Evolutionary conservation across 2,888 invertebrate genomes (phyloP).

Genomic region (Nasonia oneida): DNA sequence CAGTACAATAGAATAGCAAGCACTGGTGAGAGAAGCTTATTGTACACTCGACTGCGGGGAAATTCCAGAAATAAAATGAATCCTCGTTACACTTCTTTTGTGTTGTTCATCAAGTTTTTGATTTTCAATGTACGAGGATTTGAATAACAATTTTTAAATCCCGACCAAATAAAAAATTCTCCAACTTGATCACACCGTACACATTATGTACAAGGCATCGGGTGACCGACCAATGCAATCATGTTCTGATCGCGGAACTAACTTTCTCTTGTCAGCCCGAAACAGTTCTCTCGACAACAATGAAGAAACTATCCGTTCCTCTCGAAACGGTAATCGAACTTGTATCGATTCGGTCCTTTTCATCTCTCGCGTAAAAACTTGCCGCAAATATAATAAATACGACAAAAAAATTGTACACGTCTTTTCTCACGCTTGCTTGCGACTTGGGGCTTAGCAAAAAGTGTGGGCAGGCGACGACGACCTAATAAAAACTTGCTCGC

Average conservation of each 20-base stretch:
- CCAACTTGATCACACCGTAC: too few relatives aligned
- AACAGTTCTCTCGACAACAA: background rate
- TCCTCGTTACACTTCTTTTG: too few relatives aligned
- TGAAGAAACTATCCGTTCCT: background rate
- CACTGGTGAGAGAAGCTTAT: too few relatives aligned
- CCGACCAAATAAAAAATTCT: too few relatives aligned
- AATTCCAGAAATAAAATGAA: too few relatives aligned
- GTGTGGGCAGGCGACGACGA: background rate
- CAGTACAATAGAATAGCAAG: too few relatives aligned
- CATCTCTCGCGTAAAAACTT: background rate
- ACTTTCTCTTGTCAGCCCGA: background rate
- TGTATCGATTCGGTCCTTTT: background rate
- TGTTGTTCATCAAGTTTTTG: too few relatives aligned
- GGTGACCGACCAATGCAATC: too few relatives aligned
- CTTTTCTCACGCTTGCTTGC: background rate
- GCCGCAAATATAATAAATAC: conserved; percentile 5
- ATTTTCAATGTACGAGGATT: too few relatives aligned
- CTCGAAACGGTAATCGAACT: background rate
- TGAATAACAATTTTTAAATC: too few relatives aligned
- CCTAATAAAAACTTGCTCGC: background rate
- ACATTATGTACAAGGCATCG: too few relatives aligned
- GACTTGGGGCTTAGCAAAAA: background rate
- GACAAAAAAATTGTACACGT: background rate
- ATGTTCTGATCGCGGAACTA: background rate
- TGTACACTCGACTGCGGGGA: too few relatives aligned